A percentile compares a stretch with the other conserved stretches of the same genome.
Conservation (phyloP, 2,888 invertebrate genomes). For the Meloe dianella region DNA sequence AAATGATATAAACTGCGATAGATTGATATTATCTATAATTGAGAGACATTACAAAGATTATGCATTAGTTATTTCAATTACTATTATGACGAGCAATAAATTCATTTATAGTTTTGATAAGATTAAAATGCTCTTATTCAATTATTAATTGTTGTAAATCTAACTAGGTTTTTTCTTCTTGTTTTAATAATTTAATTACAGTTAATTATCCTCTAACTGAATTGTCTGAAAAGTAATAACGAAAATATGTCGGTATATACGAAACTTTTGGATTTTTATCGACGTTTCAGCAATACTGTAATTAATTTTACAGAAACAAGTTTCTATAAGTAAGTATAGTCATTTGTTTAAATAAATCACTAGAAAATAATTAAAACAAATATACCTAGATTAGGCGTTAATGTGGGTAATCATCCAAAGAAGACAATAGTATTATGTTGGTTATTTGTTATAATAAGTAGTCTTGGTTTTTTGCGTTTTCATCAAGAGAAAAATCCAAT, state of each 20-base stretch:
- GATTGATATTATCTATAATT: no score
- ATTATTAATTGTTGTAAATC: not conserved
- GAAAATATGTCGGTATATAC: constrained; percentile 48
- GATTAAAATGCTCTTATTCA: not conserved
- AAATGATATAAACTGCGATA: no score
- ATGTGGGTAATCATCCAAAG: constrained; percentile 67
- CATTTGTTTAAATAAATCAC: not conserved
- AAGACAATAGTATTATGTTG: constrained; percentile 66
- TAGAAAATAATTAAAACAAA: not conserved
- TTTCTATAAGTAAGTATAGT: constrained; percentile 54
- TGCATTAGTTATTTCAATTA: not conserved
- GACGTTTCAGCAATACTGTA: constrained; percentile 52
- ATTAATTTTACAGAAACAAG: constrained; percentile 52
- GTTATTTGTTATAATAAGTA: constrained; percentile 64
- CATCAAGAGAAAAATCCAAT: constrained; percentile 77
- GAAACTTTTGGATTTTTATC: constrained; percentile 46
- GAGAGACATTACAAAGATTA: not conserved
- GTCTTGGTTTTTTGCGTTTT: constrained; percentile 69
- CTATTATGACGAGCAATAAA: not conserved
- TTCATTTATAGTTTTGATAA: not conserved
- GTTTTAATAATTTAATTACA: not conserved
- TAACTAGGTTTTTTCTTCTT: not conserved
- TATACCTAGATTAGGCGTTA: constrained; percentile 64
- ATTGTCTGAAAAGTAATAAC: not conserved
- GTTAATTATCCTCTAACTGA: not conserved